A percentile compares a stretch with the other conserved stretches of the same genome.
These are phyloP conservation scores for Cepphus grylle DNA, from an alignment of 2,113 vertebrate genomes.

Conservation along the genomic window DNA sequence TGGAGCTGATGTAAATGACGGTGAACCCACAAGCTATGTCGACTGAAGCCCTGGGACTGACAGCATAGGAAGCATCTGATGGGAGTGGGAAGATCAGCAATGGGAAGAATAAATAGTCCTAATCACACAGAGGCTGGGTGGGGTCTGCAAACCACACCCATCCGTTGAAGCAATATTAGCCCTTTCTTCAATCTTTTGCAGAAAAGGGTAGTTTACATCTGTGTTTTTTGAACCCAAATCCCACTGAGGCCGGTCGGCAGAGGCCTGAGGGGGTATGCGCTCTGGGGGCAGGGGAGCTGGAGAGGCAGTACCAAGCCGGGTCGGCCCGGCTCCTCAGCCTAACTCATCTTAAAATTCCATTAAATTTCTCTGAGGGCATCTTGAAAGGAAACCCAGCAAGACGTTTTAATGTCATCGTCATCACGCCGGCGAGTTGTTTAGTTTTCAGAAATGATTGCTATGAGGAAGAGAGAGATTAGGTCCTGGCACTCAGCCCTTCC, in stretches of 20 bases:
- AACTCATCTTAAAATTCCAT: neutral
- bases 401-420: neutral
- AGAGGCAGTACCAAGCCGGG: neutral
- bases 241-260: neutral
- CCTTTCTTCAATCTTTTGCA: neutral
- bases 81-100: neutral
- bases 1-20: neutral
- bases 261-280: rapidly evolving
- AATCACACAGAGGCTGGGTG: neutral
- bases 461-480: conserved; percentile 14
- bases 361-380: neutral
- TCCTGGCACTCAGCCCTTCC: neutral
- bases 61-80: neutral
- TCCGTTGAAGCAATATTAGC: neutral
- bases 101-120: neutral
- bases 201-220: neutral
- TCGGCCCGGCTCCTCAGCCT: neutral
- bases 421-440: neutral
- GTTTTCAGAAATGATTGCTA: neutral
- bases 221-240: neutral
- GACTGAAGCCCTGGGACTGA: neutral
- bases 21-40: neutral
- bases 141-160: neutral
- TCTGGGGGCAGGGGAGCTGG: neutral
- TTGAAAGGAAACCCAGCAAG: neutral